These are phyloP conservation scores for Liasis olivaceus DNA, from an alignment of 2,797 vertebrate species.

Conservation along the genomic window DNA sequence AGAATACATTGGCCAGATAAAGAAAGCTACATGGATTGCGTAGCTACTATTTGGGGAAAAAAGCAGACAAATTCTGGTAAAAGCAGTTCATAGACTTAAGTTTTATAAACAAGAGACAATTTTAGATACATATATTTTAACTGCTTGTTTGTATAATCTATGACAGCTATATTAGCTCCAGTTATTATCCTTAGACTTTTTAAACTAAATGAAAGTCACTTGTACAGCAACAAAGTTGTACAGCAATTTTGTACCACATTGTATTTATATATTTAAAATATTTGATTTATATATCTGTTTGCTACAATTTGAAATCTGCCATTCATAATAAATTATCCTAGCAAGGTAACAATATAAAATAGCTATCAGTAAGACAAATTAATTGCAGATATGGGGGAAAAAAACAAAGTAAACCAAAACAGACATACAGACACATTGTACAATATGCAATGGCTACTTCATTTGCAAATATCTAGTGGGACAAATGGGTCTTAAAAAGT, in stretches of 20 bases:
- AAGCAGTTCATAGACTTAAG: constrained; percentile 59
- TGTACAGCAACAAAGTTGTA: neutral
- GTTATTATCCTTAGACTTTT: constrained; percentile 54
- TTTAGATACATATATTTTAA: constrained; percentile 51
- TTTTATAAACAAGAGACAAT: constrained; percentile 59
- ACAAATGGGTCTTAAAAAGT: neutral
- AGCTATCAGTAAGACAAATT: neutral
- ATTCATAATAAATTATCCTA: neutral
- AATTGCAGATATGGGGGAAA: neutral
- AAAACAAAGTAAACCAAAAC: neutral
- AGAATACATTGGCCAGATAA: neutral
- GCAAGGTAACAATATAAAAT: neutral
- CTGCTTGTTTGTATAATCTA: constrained; percentile 60
- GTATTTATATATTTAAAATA: constrained; percentile 34
- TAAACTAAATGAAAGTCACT: constrained; percentile 41
- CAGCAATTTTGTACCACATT: neutral
- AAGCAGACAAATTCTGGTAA: constrained; percentile 54
- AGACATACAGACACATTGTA: neutral
- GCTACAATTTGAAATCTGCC: neutral
- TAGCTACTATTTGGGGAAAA: constrained; percentile 44
- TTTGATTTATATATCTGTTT: neutral
- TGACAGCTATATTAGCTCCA: constrained; percentile 45
- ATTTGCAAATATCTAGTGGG: neutral
- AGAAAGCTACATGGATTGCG: constrained; percentile 16
- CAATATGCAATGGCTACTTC: neutral